Evolutionary conservation across 2,888 invertebrate genomes (phyloP), one percentile per base, ranked within the genome.

Genomic region (Tachina grossa): DNA sequence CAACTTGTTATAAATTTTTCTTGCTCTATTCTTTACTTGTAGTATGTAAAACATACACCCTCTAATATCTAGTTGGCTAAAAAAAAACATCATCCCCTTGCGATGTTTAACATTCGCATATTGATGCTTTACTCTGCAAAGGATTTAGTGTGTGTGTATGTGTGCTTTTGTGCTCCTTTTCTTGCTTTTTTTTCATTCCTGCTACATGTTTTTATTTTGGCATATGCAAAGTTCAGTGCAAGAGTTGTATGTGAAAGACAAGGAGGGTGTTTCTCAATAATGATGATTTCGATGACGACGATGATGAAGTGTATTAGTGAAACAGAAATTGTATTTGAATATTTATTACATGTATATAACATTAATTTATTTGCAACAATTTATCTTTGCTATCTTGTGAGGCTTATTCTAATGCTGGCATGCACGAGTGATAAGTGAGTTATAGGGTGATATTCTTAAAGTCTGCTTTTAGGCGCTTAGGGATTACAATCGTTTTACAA

Each of bases 361-460:
- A 89, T 88, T 90, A 89, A 92, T 90, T 91, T 91, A 92, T 91
- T 87, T 89, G 84, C 86, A 86, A 87, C 88, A 91, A 91, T 91
- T 91, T 91, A 88, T 91, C 92, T 81, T 80, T 72, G 11, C 47
- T 41, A 45, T 72, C 13, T 47, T 57, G 9, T 19, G 41, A 11
- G 55, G 53, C 45, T 63, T 68, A 19, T 51, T 51, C 9, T 49
- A 16, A 22, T 16, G 39, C 16, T 19, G 2, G 19, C 10, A 5
- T n/a, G 14, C 31, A 39, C 31, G 31, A 31, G 31, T 31, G 31
- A 31, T 39, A 8, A 39, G 22, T 1, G 6, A 31, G n/a, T 31
- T 57, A 57, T 14, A 31, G 57, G 57, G 57, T 57, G 14, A 14
- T 14, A 31, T 57, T 57, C 31, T 8, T 4, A 22, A 11, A 2